Evolutionary conservation across 2,113 vertebrate species (phyloP).

Genomic region (Hylia prasina): DNA sequence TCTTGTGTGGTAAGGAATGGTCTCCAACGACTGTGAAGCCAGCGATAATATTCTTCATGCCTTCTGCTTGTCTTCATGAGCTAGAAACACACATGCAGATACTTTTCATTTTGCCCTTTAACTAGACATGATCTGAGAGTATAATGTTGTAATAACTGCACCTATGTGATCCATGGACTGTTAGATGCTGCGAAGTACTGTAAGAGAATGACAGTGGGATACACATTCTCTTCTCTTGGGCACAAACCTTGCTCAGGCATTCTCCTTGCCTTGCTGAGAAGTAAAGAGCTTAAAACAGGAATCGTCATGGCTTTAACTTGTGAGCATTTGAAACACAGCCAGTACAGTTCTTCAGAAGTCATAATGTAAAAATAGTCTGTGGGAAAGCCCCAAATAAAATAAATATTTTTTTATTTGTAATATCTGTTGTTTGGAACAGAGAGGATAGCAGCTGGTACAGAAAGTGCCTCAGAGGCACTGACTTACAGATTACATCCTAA

Average conservation of each 20-base stretch:
- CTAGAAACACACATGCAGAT: neutral
- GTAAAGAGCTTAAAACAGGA: neutral
- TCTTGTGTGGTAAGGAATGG: neutral
- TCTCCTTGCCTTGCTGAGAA: neutral
- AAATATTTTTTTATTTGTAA: slow-evolving; percentile 60
- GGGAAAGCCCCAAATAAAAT: slow-evolving; percentile 64
- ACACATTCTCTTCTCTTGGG: neutral
- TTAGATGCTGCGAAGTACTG: neutral
- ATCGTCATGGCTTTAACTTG: neutral
- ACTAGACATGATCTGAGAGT: neutral
- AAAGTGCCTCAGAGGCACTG: slow-evolving; percentile 34
- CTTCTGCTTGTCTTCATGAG: neutral
- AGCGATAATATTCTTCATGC: neutral
- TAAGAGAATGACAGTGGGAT: neutral
- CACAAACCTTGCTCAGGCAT: neutral
- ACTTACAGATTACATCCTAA: neutral
- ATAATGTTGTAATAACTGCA: neutral
- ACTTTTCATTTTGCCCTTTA: neutral
- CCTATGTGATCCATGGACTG: neutral
- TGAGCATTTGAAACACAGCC: neutral
- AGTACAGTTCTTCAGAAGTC: slow-evolving; percentile 47
- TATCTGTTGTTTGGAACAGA: slow-evolving; percentile 39
- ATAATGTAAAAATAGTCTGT: slow-evolving; percentile 68
- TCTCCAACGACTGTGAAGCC: neutral
- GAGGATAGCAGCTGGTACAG: slow-evolving; percentile 32